Percentiles rank a stretch among this genome's conserved stretches.
Evolutionary conservation across 2,888 invertebrate genomes (phyloP).

Genomic region (Norana najaformis): DNA sequence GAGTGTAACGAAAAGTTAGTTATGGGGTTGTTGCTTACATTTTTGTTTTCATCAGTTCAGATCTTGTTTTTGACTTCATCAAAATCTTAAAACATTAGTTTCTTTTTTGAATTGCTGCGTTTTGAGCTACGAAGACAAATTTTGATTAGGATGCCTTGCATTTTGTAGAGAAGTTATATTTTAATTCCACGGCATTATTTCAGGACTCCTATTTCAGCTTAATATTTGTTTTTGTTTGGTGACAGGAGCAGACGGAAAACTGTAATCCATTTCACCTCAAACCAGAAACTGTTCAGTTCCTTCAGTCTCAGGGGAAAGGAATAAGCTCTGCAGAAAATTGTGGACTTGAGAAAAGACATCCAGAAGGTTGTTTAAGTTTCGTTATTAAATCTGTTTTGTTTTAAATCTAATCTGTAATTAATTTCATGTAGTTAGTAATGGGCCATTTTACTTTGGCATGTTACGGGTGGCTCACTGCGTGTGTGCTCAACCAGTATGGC

Average conservation of each 20-base stretch:
- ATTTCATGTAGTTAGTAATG: no score
- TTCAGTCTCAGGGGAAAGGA: slow-evolving; percentile 28
- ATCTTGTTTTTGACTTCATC: no score
- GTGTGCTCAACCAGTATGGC: no score
- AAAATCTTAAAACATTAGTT: no score
- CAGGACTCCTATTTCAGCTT: neutral
- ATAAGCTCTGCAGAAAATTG: slow-evolving; percentile 25
- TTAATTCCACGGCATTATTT: neutral
- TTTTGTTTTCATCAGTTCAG: no score
- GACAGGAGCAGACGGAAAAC: slow-evolving; percentile 26
- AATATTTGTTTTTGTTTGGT: neutral
- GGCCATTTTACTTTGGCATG: no score
- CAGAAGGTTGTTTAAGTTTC: slow-evolving; percentile 24
- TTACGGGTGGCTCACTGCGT: no score
- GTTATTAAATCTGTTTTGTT: no score
- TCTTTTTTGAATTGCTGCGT: neutral
- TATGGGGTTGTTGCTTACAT: no score
- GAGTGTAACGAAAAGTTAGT: no score
- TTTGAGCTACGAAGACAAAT: neutral
- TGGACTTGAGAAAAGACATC: slow-evolving; percentile 16
- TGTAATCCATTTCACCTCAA: slow-evolving; percentile 30
- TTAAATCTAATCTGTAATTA: no score
- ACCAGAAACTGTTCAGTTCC: slow-evolving; percentile 26
- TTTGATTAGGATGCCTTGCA: neutral
- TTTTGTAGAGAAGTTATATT: neutral